Evolutionary conservation across 2,797 vertebrate species (phyloP).

Genomic region (Microctenopoma lineatum): DNA sequence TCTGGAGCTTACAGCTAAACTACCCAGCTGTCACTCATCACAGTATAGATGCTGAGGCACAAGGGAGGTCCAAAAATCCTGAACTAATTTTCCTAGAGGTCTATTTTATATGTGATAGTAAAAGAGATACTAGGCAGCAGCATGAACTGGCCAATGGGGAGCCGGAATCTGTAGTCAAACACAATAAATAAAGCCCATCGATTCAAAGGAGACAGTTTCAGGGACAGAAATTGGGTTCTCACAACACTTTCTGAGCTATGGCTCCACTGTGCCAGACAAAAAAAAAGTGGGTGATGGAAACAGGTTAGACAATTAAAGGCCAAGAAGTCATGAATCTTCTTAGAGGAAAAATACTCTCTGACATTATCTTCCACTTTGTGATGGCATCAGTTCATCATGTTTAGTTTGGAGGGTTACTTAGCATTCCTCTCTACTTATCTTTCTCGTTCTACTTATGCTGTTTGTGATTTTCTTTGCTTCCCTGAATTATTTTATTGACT

Average conservation of each 20-base stretch:
- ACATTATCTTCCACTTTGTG: background rate
- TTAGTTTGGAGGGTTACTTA: background rate
- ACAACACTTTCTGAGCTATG: constrained; percentile 39
- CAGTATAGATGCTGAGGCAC: constrained; percentile 3
- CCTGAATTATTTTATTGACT: background rate
- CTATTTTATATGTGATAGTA: constrained; percentile 47
- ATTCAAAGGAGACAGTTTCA: constrained; percentile 40
- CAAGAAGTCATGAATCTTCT: background rate
- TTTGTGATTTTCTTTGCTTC: background rate
- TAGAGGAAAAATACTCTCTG: background rate
- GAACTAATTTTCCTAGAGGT: constrained; percentile 47
- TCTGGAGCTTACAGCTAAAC: constrained; percentile 49
- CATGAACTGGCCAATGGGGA: constrained; percentile 21
- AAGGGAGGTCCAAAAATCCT: constrained; percentile 18
- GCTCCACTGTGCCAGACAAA: constrained; percentile 2
- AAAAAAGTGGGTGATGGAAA: constrained; percentile 22
- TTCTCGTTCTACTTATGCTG: too few relatives aligned
- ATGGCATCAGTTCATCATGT: background rate
- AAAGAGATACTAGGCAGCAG: constrained; percentile 36
- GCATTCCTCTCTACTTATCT: background rate
- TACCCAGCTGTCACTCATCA: constrained; percentile 56
- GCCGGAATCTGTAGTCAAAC: constrained; percentile 35
- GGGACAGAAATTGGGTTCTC: constrained; percentile 45
- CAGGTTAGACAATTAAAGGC: constrained; percentile 14
- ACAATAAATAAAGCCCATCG: constrained; percentile 62